A percentile compares a stretch with the other conserved stretches of the same genome.
These are phyloP conservation scores for Mycteria americana DNA, from an alignment of 2,797 vertebrate genomes.

Conservation along the genomic window DNA sequence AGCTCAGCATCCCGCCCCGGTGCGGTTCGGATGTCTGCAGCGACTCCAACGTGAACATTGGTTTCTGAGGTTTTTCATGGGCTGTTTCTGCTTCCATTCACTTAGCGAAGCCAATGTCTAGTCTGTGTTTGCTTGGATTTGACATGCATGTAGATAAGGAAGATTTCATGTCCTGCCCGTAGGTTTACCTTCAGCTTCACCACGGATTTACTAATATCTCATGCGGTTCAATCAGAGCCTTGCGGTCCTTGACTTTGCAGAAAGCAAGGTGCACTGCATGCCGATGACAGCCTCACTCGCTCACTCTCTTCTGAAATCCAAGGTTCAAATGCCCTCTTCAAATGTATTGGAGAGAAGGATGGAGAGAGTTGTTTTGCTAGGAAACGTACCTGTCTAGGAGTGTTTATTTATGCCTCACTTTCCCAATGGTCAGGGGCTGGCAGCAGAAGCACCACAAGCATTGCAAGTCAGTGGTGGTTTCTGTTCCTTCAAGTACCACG, in stretches of 20 bases:
- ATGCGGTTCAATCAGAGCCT: not conserved
- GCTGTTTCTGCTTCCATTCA: not conserved
- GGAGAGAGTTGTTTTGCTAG: not conserved
- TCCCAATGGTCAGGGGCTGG: not conserved
- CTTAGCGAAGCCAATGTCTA: not conserved
- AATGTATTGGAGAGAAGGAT: not conserved
- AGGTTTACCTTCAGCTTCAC: not conserved
- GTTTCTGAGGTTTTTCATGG: not conserved
- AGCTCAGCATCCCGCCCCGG: not conserved
- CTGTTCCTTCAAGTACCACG: not conserved
- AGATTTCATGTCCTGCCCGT: not conserved
- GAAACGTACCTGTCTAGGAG: not conserved
- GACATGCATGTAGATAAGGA: not conserved
- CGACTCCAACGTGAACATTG: not conserved
- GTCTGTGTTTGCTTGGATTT: not conserved
- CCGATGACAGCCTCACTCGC: not conserved
- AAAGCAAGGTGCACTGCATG: rapidly evolving
- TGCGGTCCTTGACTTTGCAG: not conserved
- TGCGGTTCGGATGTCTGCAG: not conserved
- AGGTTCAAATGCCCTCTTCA: not conserved
- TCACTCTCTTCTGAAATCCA: not conserved
- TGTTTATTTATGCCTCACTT: not conserved
- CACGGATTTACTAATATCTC: not conserved
- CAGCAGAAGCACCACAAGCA: not conserved
- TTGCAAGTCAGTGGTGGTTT: not conserved